Evolutionary conservation across 2,113 vertebrate species (phyloP), one percentile per base, ranked within the genome.

Genomic region (Sinocyclocheilus maitianheensis): DNA sequence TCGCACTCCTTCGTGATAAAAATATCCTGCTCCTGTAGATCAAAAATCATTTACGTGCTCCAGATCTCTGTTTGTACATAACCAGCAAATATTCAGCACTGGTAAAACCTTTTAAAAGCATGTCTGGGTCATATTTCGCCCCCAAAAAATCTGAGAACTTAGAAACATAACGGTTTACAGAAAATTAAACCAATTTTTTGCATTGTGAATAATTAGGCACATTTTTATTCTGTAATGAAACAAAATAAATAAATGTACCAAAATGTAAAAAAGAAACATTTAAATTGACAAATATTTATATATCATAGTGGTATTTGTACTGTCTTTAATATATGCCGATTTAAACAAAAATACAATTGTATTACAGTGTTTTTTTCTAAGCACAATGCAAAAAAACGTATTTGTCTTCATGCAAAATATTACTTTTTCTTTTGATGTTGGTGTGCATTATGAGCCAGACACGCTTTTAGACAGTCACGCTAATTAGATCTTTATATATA

Each of bases 1-100:
- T 85, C 34, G 55, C 20, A 55, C 83, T 63, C 72, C 26, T 69
- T 85, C 83, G 22, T 69, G 63, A 67, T 26, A 69, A 40, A 69
- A 40, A 40, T 71, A 71, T 37, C 34, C 69, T 37, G 34, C 37
- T 72, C 69, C 69, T 43, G 10, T 0, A 22, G 34, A 30, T 72
- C 51, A 81, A 77, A 84, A 83, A 77, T 26, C 78, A 24, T 67
- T 20, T 3, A 43, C 6, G 11, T 13, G 82, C 82, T 86, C 62
- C 85, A 81, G 65, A 43, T 53, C 74, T 81, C 43, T 20, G 62
- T 80, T 43, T 24, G 34, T 79, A 60, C 3, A 40, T 9, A 62
- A 79, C 77, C 77, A 62, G 51, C 77, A 79, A n/a, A 79, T 62
- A 46, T 26, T 65, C 78, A 79, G 51, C 58, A 11, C 20, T 5